Conservation (phyloP, 2,888 invertebrate genomes). For the Andrena trimmerana region DNA sequence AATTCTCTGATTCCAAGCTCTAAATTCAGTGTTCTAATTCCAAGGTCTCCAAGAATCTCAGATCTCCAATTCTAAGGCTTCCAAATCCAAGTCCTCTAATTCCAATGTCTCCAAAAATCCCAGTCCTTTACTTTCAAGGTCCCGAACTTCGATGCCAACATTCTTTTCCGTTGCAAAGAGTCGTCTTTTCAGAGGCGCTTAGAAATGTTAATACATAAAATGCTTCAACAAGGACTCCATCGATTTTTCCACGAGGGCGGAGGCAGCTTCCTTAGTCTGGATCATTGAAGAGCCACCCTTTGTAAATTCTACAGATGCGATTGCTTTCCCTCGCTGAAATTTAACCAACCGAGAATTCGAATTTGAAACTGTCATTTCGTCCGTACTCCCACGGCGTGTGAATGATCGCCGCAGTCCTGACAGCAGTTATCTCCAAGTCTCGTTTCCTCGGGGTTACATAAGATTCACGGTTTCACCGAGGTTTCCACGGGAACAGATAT, state of each 20-base stretch:
- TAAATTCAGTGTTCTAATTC: too few species aligned
- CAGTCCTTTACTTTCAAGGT: conserved; percentile 32
- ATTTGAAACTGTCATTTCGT: conserved; percentile 1
- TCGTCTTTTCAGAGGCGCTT: background rate
- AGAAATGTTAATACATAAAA: background rate
- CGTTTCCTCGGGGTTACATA: conserved; percentile 59
- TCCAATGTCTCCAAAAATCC: too few species aligned
- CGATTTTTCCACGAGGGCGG: background rate
- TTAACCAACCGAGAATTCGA: conserved; percentile 8
- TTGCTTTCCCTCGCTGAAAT: background rate
- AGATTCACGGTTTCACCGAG: conserved; percentile 57
- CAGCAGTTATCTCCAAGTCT: conserved; percentile 22
- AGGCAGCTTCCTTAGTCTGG: background rate
- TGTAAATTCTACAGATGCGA: background rate
- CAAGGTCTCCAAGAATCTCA: too few species aligned
- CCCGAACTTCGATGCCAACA: conserved; percentile 75
- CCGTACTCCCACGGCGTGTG: conserved; percentile 35
- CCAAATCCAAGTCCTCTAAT: too few species aligned
- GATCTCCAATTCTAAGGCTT: too few species aligned
- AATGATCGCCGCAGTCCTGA: conserved; percentile 37
- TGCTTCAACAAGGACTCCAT: background rate
- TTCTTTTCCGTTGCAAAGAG: conserved; percentile 58
- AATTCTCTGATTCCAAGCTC: too few species aligned
- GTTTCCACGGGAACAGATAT: conserved; percentile 63
- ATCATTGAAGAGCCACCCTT: background rate